Percentiles rank a stretch among this genome's conserved stretches.
Conservation (phyloP, 1,140 invertebrate genomes). For the Philotrypesis tridentata region DNA sequence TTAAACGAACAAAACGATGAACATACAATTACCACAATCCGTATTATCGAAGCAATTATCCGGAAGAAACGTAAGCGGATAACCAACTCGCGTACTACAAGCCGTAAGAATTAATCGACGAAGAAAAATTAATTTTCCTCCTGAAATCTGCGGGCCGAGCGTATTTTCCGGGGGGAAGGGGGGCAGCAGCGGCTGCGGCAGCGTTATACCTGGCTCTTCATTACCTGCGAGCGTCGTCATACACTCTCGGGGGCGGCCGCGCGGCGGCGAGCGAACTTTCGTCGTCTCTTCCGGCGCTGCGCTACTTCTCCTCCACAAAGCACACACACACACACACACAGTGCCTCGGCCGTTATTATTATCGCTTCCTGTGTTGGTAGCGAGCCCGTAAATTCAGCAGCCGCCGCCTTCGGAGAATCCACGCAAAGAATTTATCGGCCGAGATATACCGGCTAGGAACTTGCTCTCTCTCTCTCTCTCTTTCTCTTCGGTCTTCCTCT, state of each 20-base stretch:
- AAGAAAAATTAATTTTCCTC: too few relatives aligned
- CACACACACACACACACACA: too few relatives aligned
- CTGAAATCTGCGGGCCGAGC: too few relatives aligned
- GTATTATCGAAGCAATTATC: too few relatives aligned
- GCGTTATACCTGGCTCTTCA: not conserved
- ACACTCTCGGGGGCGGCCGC: too few relatives aligned
- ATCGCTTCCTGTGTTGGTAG: conserved; percentile 15
- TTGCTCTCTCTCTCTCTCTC: not conserved
- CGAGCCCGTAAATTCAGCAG: conserved; percentile 8
- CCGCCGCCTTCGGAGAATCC: conserved; percentile 12
- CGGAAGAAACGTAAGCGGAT: too few relatives aligned
- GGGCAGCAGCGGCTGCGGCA: too few relatives aligned
- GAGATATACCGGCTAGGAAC: not conserved
- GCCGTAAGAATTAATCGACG: too few relatives aligned
- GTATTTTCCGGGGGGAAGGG: not conserved
- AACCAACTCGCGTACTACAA: too few relatives aligned
- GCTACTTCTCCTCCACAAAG: not conserved
- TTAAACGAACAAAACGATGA: too few relatives aligned
- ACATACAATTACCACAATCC: too few relatives aligned
- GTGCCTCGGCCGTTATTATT: conserved; percentile 12
- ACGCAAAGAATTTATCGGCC: conserved; percentile 21
- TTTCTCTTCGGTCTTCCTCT: not conserved
- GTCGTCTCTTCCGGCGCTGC: not conserved
- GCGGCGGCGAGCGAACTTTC: not conserved
- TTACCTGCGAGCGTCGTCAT: conserved; percentile 3